phyloP scores from a whole-genome alignment of 1,140 invertebrate species.

The Drosophila watanabei region DNA sequence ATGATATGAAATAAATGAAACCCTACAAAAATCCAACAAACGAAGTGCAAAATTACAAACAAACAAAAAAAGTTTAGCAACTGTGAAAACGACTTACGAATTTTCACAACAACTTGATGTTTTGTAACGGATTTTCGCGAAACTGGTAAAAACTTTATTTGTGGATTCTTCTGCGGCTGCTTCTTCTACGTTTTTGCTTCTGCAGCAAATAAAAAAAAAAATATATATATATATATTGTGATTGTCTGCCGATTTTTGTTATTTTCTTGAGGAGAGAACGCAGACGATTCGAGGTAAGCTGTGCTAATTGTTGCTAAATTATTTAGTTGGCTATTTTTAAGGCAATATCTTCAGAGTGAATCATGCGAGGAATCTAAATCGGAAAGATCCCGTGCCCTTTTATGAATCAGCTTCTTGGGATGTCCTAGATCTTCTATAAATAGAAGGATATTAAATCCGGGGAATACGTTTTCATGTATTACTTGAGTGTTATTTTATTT shows the following conservation, averaged over 20 bases:
- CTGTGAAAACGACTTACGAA: constrained; percentile 61
- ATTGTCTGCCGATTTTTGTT: constrained; percentile 22
- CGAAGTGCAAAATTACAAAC: constrained; percentile 28
- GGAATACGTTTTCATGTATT: neutral
- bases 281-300: constrained; percentile 24
- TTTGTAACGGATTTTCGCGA: constrained; percentile 66
- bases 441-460: neutral
- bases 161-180: constrained; percentile 41
- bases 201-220: constrained; percentile 1
- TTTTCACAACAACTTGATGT: constrained; percentile 71
- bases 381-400: constrained; percentile 10
- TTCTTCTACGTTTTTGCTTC: constrained; percentile 22
- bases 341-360: constrained; percentile 7
- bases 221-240: constrained; percentile 5
- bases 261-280: constrained; percentile 11
- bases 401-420: constrained; percentile 15
- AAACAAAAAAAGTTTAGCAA: constrained; percentile 44
- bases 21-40: constrained; percentile 30
- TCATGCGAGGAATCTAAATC: constrained; percentile 12
- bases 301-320: constrained; percentile 49
- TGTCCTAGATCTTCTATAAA: constrained; percentile 12
- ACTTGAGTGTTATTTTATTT: neutral
- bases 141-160: constrained; percentile 57
- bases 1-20: constrained; percentile 26
- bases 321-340: constrained; percentile 22